Conservation (phyloP, 2,113 vertebrate genomes). For the Sciurus niger region DNA sequence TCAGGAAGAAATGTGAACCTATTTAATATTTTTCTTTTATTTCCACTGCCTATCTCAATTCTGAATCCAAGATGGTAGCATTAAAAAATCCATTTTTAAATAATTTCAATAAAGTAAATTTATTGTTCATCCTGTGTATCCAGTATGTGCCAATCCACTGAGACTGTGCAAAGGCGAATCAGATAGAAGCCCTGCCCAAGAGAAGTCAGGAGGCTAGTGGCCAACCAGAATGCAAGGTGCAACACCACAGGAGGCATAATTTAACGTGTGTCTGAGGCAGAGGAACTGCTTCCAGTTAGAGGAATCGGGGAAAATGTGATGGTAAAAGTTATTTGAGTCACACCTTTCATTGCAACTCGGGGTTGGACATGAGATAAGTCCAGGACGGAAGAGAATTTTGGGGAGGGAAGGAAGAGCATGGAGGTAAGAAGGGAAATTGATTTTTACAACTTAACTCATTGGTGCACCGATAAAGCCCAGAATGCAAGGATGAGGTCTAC, state of each 20-base stretch:
- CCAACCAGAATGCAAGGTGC: background rate
- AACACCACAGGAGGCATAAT: background rate
- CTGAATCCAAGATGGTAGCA: slow-evolving; percentile 7
- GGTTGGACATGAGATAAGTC: background rate
- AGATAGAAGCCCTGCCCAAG: background rate
- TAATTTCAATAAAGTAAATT: background rate
- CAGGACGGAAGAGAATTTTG: background rate
- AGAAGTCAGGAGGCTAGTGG: background rate
- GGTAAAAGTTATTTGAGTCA: background rate
- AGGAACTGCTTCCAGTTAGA: background rate
- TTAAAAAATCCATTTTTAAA: background rate
- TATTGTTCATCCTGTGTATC: background rate
- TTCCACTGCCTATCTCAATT: background rate
- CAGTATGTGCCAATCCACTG: background rate
- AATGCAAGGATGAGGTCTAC: background rate
- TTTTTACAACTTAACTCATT: background rate
- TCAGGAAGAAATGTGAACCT: background rate
- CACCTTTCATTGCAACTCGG: background rate
- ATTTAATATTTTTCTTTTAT: slow-evolving; percentile 51
- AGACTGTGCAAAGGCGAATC: background rate
- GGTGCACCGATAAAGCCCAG: background rate
- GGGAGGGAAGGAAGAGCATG: background rate
- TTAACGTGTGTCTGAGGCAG: background rate
- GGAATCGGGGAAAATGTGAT: background rate
- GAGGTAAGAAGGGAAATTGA: background rate